Base-by-base conservation (phyloP, 2,888 invertebrate species). In the Xylocampa areola region DNA sequence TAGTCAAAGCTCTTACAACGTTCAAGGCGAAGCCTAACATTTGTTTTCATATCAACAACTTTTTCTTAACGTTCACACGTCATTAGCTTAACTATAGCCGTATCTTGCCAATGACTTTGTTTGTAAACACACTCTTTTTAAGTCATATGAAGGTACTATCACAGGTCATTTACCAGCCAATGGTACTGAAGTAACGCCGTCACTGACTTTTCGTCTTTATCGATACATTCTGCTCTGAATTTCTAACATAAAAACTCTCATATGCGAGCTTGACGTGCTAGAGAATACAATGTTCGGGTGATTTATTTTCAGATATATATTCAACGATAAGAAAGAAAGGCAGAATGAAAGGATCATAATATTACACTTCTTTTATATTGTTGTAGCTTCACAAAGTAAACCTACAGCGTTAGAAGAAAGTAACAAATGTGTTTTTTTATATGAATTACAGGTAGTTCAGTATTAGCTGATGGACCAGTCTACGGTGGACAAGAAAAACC, bases 101-200 rank as follows among this genome's bases (percentile, higher is more conserved):
- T 86, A 84, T 81, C 81, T 82, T 60, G 73, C 64, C 73, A 77
- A 83, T 79, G 77, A 76, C 79, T 81, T 82, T 84, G 81, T 82
- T 81, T 81, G 74, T 79, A 80, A 78, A 82, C 81, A 81, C 77
- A 68, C 77, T 76, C 76, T 73, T 84, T 82, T 83, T 78, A 79
- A 85, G 81, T 79, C 85, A 87, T 83, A 85, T 81, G 84, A 85
- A 84, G 82, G 80, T 85, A 84, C 79, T 89, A 87, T 84, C 83
- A 86, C 91, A 87, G 83, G 76, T 84, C 91, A 92, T 92, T 92
- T 88, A 80, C 84, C 76, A 84, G 70, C 84, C 86, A 91, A 92
- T 91, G 92, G 79, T 75, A 86, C 80, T 84, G 89, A 92, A 91
- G 84, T 89, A 91, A 91, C 81, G 61, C 73, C 68, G 68, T 78